Evolutionary conservation across 64 coral and sea anemone species (phyloP), one percentile per base, ranked within the genome.

Genomic region (Actinia tenebrosa): DNA sequence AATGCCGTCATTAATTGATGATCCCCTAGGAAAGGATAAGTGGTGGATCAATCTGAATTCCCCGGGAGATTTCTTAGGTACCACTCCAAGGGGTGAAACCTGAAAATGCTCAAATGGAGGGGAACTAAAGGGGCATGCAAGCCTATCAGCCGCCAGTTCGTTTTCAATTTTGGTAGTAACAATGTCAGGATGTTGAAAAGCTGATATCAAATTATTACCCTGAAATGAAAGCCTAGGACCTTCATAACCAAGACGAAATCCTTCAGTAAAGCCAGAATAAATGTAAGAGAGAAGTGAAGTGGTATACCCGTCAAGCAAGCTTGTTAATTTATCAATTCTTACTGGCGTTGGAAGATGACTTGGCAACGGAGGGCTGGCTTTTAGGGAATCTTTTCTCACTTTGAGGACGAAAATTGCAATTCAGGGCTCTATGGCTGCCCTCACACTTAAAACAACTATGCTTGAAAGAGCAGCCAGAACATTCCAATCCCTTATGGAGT

Each of bases 1-100:
- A 22, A 87, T 87, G 15, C 77, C 87, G 18, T 89, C 56, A 82
- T 89, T 89, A 1, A 87, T 5, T 13, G 86, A 87, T 22, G 45
- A 78, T 2, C 86, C 86, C 22, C 1, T 77, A 15, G 86, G 86
- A 37, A 88, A 88, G 71, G 86, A 60, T 11, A 88, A 25, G 27
- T 88, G 86, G 37, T 88, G 69, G 5, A 88, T 88, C 19, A 88
- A 56, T 30, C 72, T 71, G 10, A 88, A 88, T 37, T 88, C 71
- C 3, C 86, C 86, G 1, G 45, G 69, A 4, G 77, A 54, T 15
- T 88, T 88, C 10, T 88, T 83, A 18, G 79, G 88, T 2, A 89
- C 80, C 5, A 89, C 37, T 0, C 79, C 79, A 5, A 89, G 27
- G 2, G 88, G 88, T 13, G 61, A 83, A 50, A 89, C 60, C 9